A percentile compares a stretch with the other conserved stretches of the same genome.
phyloP scores from a whole-genome alignment of 2,113 vertebrate genomes.

The Peucedramus taeniatus region DNA sequence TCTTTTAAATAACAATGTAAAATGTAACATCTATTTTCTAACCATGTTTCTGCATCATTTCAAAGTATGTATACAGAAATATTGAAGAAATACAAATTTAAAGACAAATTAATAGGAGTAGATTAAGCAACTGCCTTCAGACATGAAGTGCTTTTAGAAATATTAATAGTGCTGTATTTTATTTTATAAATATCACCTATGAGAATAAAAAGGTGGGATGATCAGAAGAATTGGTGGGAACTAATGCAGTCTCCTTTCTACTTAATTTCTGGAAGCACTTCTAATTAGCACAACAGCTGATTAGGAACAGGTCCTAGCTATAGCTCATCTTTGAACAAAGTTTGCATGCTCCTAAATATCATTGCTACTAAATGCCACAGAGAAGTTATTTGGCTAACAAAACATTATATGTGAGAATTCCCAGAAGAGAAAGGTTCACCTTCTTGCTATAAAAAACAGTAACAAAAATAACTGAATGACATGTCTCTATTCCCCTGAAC shows the following conservation, averaged over 20 bases:
- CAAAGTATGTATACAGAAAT: neutral
- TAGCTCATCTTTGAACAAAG: neutral
- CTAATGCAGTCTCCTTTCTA: neutral
- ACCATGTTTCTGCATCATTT: neutral
- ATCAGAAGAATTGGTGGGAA: neutral
- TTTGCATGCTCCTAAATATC: neutral
- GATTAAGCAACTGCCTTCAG: neutral
- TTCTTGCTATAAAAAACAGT: neutral
- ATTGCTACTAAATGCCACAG: neutral
- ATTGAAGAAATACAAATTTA: neutral
- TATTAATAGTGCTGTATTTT: neutral
- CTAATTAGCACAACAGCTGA: neutral
- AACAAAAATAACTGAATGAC: neutral
- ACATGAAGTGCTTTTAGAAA: neutral
- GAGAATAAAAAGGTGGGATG: neutral
- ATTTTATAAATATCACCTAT: neutral
- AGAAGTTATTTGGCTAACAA: neutral
- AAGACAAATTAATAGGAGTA: slow-evolving; percentile 40
- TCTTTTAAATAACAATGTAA: neutral
- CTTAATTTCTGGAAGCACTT: neutral
- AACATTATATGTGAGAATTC: neutral
- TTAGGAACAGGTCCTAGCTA: neutral
- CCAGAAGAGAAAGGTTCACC: neutral
- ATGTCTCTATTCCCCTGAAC: neutral
- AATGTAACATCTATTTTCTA: neutral